Evolutionary conservation across 2,113 vertebrate genomes (phyloP), one percentile per base, ranked within the genome.

Genomic region (Pholis gunnellus): DNA sequence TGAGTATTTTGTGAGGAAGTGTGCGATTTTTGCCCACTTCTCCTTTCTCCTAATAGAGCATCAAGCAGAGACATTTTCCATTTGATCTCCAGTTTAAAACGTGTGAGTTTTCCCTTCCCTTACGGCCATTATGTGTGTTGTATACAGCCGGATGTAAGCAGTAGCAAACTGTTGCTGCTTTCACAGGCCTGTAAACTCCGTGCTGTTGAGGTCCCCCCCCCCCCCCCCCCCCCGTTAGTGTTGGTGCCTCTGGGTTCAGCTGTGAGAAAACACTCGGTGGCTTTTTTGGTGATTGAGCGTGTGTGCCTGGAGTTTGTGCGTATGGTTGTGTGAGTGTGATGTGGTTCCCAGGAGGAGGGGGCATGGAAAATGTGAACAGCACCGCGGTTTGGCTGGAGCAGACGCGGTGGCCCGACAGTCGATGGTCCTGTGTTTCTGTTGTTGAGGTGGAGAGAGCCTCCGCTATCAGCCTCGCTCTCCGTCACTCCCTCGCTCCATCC

Each of bases 321-420:
- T 81, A 68, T 40, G 48, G 72, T 56, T 79, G 66, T 78, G 84
- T 72, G 79, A 78, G 87, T 80, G 75, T 87, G 87, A 86, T 91
- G 85, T 86, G 88, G 89, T 92, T 91, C 85, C 84, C 83, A 86
- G 42, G 66, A 42, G 50, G 64, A 14, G 38, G 27, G 63, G 60
- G 57, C 25, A 86, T 91, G 93, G 93, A 94, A 94, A 94, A 94
- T 89, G 88, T 93, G 92, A 94, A 87, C 80, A 86, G 86, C 57
- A 40, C 31, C 0, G 77, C 46, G 89, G 90, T 87, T 87, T 92
- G 79, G 84, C 71, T 66, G 66, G 36, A 76, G 66, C 75, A 82
- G 79, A 67, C 54, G 13, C 22, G 31, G 59, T 46, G 89, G 85
- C 79, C 22, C 22, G 69, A 76, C 2, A 42, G 77, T 60, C 40